These are phyloP conservation scores for Odocoileus hemionus DNA, from an alignment of 2,113 vertebrate genomes.

Conservation along the genomic window DNA sequence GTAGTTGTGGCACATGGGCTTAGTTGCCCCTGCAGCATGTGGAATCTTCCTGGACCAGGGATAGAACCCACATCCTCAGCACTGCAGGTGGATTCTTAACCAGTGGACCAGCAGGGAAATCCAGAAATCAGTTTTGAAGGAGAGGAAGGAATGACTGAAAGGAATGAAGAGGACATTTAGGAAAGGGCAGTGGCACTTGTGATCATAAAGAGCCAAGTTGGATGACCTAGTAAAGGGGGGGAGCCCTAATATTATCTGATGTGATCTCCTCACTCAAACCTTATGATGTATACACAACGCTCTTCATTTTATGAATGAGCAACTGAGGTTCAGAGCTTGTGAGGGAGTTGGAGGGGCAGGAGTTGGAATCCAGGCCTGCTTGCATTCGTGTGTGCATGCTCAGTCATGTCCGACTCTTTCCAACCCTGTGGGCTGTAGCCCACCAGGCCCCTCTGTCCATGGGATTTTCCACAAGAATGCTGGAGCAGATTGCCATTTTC, in stretches of 20 bases:
- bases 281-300: background rate
- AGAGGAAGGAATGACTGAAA: background rate
- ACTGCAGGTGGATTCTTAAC: background rate
- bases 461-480: background rate
- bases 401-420: background rate
- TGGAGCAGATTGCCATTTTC: background rate
- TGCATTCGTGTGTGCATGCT: background rate
- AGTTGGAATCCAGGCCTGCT: background rate
- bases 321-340: background rate
- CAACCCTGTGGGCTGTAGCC: background rate
- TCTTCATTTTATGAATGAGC: constrained; percentile 12
- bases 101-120: background rate
- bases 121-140: background rate
- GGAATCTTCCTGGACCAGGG: background rate
- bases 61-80: background rate
- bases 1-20: background rate
- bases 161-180: background rate
- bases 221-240: background rate
- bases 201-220: background rate
- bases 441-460: background rate
- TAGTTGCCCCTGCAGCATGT: background rate
- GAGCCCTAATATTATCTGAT: background rate
- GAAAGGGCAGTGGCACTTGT: background rate
- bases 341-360: background rate
- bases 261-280: background rate